Evolutionary conservation across 2,797 vertebrate species (phyloP).

Genomic region (Synanceia verrucosa): DNA sequence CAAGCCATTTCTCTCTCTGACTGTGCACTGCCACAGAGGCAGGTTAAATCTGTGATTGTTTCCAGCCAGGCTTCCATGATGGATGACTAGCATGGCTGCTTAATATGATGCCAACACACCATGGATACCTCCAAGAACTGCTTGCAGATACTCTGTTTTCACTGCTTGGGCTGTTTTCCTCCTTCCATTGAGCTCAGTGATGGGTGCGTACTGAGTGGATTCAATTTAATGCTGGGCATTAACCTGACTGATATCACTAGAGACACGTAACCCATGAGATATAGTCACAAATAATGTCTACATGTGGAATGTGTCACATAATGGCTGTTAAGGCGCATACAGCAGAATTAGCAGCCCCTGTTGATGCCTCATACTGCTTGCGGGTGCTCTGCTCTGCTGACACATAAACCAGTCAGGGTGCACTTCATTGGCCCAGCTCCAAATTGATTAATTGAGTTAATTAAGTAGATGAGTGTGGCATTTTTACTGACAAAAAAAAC

Average conservation of each 20-base stretch:
- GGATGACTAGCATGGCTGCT: conserved; percentile 66
- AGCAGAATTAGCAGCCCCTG: conserved; percentile 1
- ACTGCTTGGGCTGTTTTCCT: conserved; percentile 34
- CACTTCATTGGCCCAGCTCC: conserved; percentile 35
- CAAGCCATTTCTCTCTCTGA: conserved; percentile 62
- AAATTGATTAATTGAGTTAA: conserved; percentile 57
- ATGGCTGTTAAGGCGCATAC: conserved; percentile 16
- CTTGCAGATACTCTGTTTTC: conserved; percentile 20
- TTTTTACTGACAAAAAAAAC: conserved; percentile 8
- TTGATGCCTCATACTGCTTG: conserved; percentile 22
- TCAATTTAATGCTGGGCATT: conserved; percentile 35
- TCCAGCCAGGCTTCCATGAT: conserved; percentile 65
- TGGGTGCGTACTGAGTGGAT: conserved; percentile 31
- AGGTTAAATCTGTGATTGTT: conserved; percentile 74
- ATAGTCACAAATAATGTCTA: conserved; percentile 38
- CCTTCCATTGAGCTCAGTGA: conserved; percentile 54
- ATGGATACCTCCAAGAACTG: conserved; percentile 39
- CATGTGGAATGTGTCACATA: conserved; percentile 29
- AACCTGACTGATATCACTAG: conserved; percentile 42
- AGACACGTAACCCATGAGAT: conserved; percentile 17
- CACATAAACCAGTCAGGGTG: background rate
- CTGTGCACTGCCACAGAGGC: conserved; percentile 56
- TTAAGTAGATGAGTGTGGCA: conserved; percentile 30
- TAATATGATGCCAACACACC: conserved; percentile 62
- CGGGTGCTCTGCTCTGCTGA: conserved; percentile 4